A percentile compares a stretch with the other conserved stretches of the same genome.
Conservation (phyloP, 2,888 invertebrate genomes). For the Machimus rusticus region DNA sequence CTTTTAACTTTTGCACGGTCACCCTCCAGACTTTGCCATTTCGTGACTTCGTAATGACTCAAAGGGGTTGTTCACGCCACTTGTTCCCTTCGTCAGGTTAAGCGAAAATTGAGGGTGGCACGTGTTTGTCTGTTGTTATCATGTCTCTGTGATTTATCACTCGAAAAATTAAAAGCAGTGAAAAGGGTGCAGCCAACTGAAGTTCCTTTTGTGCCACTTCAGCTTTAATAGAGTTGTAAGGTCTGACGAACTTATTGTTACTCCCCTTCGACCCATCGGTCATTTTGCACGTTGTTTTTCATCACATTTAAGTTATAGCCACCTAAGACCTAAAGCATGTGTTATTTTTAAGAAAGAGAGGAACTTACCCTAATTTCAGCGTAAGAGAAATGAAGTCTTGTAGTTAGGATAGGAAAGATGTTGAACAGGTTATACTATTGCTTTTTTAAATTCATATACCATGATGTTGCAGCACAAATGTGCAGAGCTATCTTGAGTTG, state of each 20-base stretch:
- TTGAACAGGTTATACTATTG: neutral
- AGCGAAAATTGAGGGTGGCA: conserved; percentile 50
- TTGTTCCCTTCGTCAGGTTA: conserved; percentile 37
- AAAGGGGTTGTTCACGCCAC: conserved; percentile 34
- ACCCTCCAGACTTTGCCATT: conserved; percentile 20
- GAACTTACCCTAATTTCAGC: neutral
- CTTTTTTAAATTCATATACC: no score
- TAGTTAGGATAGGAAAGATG: neutral
- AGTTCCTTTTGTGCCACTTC: neutral
- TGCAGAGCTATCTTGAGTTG: no score
- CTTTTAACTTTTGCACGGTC: conserved; percentile 16
- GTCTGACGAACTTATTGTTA: neutral
- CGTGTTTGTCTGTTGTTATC: conserved; percentile 53
- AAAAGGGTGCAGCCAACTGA: conserved; percentile 19
- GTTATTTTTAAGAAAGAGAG: neutral
- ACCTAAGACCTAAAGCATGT: neutral
- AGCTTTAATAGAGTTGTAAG: conserved; percentile 34
- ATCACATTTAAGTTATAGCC: neutral
- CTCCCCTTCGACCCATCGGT: neutral
- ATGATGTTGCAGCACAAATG: no score
- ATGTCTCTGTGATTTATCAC: conserved; percentile 53
- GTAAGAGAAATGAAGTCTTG: neutral
- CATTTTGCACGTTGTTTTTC: neutral
- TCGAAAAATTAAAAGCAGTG: conserved; percentile 42
- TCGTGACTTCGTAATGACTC: conserved; percentile 33